Base-by-base conservation (phyloP, 37 sponge, comb jelly and placozoan species). In the Eunapius fragilis region DNA sequence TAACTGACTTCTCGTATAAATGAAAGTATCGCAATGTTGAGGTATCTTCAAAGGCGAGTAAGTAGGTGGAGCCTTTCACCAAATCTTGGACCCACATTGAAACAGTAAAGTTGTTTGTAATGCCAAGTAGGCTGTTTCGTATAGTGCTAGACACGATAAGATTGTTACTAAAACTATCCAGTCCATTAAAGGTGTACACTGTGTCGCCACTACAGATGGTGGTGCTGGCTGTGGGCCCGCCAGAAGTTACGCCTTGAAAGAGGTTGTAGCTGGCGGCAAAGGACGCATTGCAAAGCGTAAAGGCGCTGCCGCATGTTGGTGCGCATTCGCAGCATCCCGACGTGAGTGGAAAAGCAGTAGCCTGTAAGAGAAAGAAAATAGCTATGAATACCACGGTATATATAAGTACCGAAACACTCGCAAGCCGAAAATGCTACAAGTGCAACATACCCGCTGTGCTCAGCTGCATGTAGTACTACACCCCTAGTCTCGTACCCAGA, bases 71-170 rank as follows among this genome's bases (percentile, higher is more conserved):
- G 23, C 22, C 38, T n/a, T 71, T 37, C 34, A 0, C 23, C 0
- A n/a, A 23, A 4, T 80, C 82, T 14, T 31, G 31, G 0, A 90
- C 4, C 91, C 91, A 90, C 32, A 85, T 67, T 3, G 91, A 90
- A 10, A 84, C 69, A 3, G 86, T 81, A 73, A 90, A 85, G 72
- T 85, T 34, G 37, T 90, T 83, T 24, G 86, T 76, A 0, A 50
- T 37, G 33, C 10, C 25, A 25, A 90, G 25, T 33, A 84, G 68
- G 25, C 13, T 45, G 24, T 38, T 23, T 31, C 82, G 76, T 6
- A 69, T 19, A 3, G 70, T 30, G 58, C 19, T 33, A 0, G 50
- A 4, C 31, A 90, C 34, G 26, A 82, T 22, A 77, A 80, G 77
- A 37, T 80, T 84, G 35, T 80, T 48, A 45, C 6, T 74, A 26